Evolutionary conservation across 2,888 invertebrate species (phyloP), one percentile per base, ranked within the genome.

Genomic region (Rotaria socialis): DNA sequence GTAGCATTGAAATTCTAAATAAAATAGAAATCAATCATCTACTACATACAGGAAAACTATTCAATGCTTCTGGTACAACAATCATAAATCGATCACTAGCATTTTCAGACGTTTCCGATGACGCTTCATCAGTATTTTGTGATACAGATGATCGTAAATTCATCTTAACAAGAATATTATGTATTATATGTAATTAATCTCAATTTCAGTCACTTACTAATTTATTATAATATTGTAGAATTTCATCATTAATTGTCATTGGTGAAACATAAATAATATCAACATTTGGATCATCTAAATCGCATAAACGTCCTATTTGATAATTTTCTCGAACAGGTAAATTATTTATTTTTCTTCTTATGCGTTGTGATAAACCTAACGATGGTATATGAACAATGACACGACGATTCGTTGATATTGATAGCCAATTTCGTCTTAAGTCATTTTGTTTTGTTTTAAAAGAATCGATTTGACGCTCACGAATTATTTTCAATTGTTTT

Each of bases 201-300:
- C 22, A 55, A 22, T 3, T 3, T 55, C 22, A 55, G 5, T 55
- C 22, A 5, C 90, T 90, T 52, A 91, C 88, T 85, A 91, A 89
- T 86, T 91, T 91, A 74, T 89, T 88, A 88, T 91, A 91, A 88
- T 91, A 91, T 88, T 91, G 90, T 35, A 89, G 88, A 35, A 90
- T 90, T 87, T 91, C 91, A 75, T 91, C 91, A 88, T 89, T 91
- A n/a, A 91, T 88, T 0, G 90, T 89, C 19, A 91, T 90, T 10
- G 91, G 90, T 0, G 90, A 90, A 22, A 91, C 88, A 87, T 90
- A 91, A 84, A 91, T 90, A 56, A 91, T 90, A 88, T 91, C 91
- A 47, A 91, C 90, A 88, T 91, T 91, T 2, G 90, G 90, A 88
- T 91, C 91, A 91, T 89, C 55, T 89, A 91, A 89, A 86, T 91